Evolutionary conservation across 2,113 vertebrate species (phyloP).

Genomic region (Tichodroma muraria): DNA sequence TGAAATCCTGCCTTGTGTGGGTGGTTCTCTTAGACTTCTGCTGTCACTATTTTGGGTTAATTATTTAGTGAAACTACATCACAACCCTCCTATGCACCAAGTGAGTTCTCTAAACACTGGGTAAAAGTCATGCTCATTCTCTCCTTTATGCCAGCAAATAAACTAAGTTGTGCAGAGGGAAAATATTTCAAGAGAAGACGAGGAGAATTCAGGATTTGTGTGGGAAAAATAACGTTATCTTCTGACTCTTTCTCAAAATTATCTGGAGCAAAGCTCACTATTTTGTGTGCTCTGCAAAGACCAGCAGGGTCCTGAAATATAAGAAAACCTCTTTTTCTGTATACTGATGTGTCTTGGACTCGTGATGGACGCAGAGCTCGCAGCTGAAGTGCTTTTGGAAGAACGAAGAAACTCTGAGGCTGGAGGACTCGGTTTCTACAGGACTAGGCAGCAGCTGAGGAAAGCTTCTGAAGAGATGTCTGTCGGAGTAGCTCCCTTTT

Average conservation of each 20-base stretch:
- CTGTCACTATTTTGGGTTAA: neutral
- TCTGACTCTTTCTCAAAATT: neutral
- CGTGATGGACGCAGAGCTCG: neutral
- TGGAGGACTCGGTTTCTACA: fast-evolving
- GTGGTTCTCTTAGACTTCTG: neutral
- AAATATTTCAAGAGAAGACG: neutral
- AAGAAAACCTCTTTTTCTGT: neutral
- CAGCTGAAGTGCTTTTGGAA: neutral
- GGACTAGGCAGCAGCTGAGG: neutral
- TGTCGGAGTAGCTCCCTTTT: neutral
- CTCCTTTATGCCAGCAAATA: neutral
- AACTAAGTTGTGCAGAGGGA: neutral
- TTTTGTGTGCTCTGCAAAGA: neutral
- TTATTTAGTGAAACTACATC: neutral
- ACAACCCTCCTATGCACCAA: neutral
- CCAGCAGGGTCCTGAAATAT: neutral
- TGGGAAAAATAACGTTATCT: neutral
- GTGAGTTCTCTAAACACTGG: neutral
- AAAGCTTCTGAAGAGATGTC: neutral
- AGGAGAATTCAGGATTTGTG: neutral
- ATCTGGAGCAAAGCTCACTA: neutral
- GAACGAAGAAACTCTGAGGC: neutral
- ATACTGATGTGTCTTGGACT: neutral
- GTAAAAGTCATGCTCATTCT: neutral
- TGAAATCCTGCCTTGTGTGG: neutral